Evolutionary conservation across 2,113 vertebrate genomes (phyloP).

Genomic region (Peromyscus polionotus): DNA sequence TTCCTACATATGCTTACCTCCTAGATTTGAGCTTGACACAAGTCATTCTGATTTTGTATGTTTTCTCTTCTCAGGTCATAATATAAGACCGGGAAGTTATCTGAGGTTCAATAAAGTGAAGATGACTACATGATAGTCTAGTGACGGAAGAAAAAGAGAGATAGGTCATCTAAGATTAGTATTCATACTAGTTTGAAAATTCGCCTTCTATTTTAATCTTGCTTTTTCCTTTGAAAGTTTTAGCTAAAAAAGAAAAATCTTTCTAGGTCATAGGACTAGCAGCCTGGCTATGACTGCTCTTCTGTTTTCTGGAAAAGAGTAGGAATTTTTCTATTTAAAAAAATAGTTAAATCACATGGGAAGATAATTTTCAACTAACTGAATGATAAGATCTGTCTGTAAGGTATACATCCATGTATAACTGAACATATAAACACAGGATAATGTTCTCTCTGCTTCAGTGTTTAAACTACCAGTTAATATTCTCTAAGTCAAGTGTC

Average conservation of each 20-base stretch:
- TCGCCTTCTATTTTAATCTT: slow-evolving; percentile 77
- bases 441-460: background rate
- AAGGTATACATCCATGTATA: background rate
- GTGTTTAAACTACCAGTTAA: slow-evolving; percentile 17
- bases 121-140: background rate
- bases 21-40: background rate
- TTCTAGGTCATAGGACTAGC: slow-evolving; percentile 74
- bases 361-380: background rate
- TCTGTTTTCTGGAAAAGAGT: slow-evolving; percentile 54
- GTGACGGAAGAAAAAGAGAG: slow-evolving; percentile 43
- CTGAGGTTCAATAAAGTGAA: slow-evolving; percentile 22
- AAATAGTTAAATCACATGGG: background rate
- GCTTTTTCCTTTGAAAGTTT: slow-evolving; percentile 68
- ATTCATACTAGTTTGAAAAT: slow-evolving; percentile 73
- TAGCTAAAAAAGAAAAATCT: slow-evolving; percentile 65
- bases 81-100: background rate
- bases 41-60: background rate
- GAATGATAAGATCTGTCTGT: background rate
- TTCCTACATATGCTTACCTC: background rate
- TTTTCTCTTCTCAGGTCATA: background rate
- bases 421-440: background rate
- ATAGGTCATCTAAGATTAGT: slow-evolving; percentile 68
- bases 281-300: slow-evolving; percentile 47
- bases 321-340: background rate
- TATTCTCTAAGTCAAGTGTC: background rate